Evolutionary conservation across 2,888 invertebrate genomes (phyloP), one percentile per base, ranked within the genome.

Genomic region (Enoplolaimus lenunculus): DNA sequence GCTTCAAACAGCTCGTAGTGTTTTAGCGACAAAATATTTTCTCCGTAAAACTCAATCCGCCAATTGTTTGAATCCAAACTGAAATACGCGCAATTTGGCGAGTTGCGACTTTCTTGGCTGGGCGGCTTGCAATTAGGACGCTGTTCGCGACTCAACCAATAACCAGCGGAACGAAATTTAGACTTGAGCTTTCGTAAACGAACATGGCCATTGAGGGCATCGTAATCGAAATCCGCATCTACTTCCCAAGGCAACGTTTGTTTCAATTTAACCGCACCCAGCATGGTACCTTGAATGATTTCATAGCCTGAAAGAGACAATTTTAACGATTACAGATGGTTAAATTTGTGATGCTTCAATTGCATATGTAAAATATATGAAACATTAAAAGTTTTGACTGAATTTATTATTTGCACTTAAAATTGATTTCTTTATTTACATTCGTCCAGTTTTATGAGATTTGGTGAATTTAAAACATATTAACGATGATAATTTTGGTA

Each of bases 11-110:
- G n/a, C n/a, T n/a, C n/a, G 45, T 45, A 45, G 21, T 45, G 45
- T 7, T 45, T 21, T 2, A 28, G 28, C 3, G n/a, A 34, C 16
- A 34, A 34, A 26, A 13, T 3, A 57, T 26, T 68, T 2, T 57
- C 68, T 57, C 68, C 68, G 45, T 57, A 68, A n/a, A 68, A 7
- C 28, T 68, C 68, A 57, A 68, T 68, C 26, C 68, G 28, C 68
- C 68, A 68, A 29, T 31, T 3, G 7, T 7, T 13, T 29, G 62
- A 13, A 29, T n/a, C 7, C 7, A 62, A n/a, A 62, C 16, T 29
- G 13, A 26, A 62, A 29, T 62, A 62, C 16, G 16, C 62, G n/a
- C 62, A 62, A 31, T 62, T 62, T 26, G 16, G 7, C 7, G 7
- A 13, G 13, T 31, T 31, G 28, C 29, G 31, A n/a, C n/a, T n/a